Conservation (phyloP, 2,113 vertebrate genomes). For the Acanthisitta chloris region DNA sequence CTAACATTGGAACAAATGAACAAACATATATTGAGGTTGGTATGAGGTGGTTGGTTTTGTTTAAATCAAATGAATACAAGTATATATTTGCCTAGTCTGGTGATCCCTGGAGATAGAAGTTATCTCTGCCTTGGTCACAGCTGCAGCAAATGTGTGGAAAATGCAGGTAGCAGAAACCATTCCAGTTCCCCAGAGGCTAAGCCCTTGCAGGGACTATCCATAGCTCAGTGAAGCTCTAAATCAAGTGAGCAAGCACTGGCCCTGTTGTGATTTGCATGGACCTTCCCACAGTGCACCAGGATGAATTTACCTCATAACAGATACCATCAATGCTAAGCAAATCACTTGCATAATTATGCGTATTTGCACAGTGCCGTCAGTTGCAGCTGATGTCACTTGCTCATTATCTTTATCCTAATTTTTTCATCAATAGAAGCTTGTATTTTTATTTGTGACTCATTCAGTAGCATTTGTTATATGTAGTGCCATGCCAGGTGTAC, state of each 20-base stretch:
- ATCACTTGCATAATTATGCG: constrained; percentile 8
- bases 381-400: background rate
- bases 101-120: background rate
- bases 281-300: background rate
- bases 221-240: background rate
- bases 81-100: background rate
- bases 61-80: background rate
- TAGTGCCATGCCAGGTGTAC: background rate
- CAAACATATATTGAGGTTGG: background rate
- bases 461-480: background rate
- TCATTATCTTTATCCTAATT: background rate
- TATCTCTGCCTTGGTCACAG: background rate
- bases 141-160: background rate
- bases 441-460: background rate
- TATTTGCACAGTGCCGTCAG: background rate
- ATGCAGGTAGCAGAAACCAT: background rate
- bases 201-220: background rate
- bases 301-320: background rate
- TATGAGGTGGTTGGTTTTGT: background rate
- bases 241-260: background rate
- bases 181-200: background rate
- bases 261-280: background rate
- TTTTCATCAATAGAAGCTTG: background rate
- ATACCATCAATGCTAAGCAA: constrained; percentile 22
- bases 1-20: background rate